Base-by-base conservation (phyloP, 2,113 vertebrate genomes). In the Larimichthys polyactis region DNA sequence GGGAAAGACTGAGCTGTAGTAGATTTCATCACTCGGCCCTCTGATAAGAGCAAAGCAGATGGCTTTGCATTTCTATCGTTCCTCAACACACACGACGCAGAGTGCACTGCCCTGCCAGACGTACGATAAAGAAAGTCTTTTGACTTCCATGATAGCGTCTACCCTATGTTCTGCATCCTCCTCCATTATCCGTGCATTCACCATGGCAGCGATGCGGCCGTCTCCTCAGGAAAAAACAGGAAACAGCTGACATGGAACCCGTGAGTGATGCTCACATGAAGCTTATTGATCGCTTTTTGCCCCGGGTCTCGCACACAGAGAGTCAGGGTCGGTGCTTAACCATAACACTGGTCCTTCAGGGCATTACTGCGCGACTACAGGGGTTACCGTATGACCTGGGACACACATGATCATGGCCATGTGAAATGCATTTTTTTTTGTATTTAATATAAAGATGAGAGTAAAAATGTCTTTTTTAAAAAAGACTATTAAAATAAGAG, bases 261-360 rank as follows among this genome's bases (percentile, higher is more conserved):
- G 70, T 87, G 82, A 90, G 87, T 87, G 90, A 92, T 81, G 86
- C 87, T 94, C 88, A 91, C 89, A 90, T 90, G 93, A 89, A 89
- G 86, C 87, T 83, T 91, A 94, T 94, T 90, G 91, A 94, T 93
- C 78, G 66, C 82, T 60, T 76, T 55, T 85, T 77, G 78, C 82
- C 90, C 89, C 70, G 16, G 77, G 88, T 88, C 83, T 71, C 32
- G 5, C 79, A 82, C 76, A 65, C 86, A 63, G 74, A 63, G 74
- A 85, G 82, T 73, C 74, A 52, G 86, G 83, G 84, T 87, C 74
- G 62, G 49, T 57, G 73, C 89, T 88, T 76, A 85, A 71, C 85
- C 80, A 57, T 74, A 83, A 83, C 44, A 24, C 79, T 83, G 71
- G 44, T 78, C 78, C 93, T 90, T 83, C 83, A 84, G 82, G 90